Evolutionary conservation across 1,140 invertebrate genomes (phyloP), one percentile per base, ranked within the genome.

Genomic region (Druon quercuslanigerum): DNA sequence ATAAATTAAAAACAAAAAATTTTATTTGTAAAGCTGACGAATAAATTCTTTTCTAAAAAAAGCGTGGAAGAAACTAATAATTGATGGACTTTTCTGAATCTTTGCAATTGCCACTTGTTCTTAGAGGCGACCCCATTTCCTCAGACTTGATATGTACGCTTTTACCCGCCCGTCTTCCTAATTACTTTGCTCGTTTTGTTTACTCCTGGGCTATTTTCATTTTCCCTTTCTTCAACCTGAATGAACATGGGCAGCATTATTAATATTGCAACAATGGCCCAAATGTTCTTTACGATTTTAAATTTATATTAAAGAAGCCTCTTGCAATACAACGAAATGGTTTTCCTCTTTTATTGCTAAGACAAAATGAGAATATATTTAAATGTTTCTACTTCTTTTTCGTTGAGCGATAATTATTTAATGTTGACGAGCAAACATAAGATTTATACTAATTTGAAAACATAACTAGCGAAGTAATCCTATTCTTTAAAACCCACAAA

Each of bases 151-250:
- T 6, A 14, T 60, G 20, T 60, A 14, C 33, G 14, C 57, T 25
- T 33, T 33, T 60, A 33, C 20, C 57, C 57, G 25, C 57, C 14
- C 1, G 14, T 14, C 57, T 25, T 60, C 25, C 57, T 20, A 60
- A 25, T 60, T 19, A 60, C 33, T 60, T 60, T 11, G 40, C 52
- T 54, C 7, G 20, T 60, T 60, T 60, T 60, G 57, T 60, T 60
- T 60, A 60, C 57, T 25, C 20, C 14, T 9, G 7, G 9, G 57
- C 25, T 60, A 33, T 60, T 60, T 33, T 33, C 57, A 60, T 60
- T 60, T 60, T 60, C 57, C 8, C 33, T 25, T 14, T 5, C 13
- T 57, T 33, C 13, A 12, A 3, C 20, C 3, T 16, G 33, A 60
- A 25, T 14, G 5, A 33, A 60, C 25, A 14, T 60, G 20, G 33